Conservation (phyloP, 1,140 invertebrate species). For the Caerostris darwini region DNA sequence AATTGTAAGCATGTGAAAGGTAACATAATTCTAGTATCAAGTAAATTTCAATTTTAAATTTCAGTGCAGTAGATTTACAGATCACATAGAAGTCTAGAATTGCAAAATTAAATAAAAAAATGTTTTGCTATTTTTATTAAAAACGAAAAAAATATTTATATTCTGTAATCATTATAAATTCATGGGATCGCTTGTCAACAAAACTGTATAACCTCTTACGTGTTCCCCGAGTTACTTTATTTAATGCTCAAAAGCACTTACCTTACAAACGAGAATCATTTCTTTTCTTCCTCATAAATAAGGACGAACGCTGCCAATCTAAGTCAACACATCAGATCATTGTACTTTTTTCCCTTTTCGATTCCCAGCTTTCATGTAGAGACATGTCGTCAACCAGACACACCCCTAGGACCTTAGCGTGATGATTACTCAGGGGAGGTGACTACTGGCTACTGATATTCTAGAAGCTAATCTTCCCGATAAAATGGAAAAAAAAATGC, state of each 20-base stretch:
- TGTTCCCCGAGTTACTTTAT: background rate
- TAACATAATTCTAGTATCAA: too few relatives aligned
- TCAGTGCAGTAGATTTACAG: too few relatives aligned
- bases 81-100: too few relatives aligned
- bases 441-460: slow-evolving; percentile 22
- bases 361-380: slow-evolving; percentile 10
- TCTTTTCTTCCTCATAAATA: background rate
- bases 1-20: too few relatives aligned
- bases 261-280: background rate
- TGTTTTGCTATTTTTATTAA: too few relatives aligned
- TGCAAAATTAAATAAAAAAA: too few relatives aligned
- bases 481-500: background rate
- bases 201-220: background rate
- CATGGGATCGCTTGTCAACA: too few relatives aligned
- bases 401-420: slow-evolving; percentile 47
- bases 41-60: too few relatives aligned
- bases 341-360: background rate
- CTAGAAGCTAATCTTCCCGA: slow-evolving; percentile 45
- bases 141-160: too few relatives aligned
- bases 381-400: background rate
- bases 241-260: background rate
- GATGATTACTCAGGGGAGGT: slow-evolving; percentile 4
- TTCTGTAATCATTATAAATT: too few relatives aligned
- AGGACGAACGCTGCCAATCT: background rate
- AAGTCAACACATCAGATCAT: slow-evolving; percentile 13